Evolutionary conservation across 1,140 invertebrate species (phyloP), one percentile per base, ranked within the genome.

Genomic region (Oryzaephilus surinamensis): DNA sequence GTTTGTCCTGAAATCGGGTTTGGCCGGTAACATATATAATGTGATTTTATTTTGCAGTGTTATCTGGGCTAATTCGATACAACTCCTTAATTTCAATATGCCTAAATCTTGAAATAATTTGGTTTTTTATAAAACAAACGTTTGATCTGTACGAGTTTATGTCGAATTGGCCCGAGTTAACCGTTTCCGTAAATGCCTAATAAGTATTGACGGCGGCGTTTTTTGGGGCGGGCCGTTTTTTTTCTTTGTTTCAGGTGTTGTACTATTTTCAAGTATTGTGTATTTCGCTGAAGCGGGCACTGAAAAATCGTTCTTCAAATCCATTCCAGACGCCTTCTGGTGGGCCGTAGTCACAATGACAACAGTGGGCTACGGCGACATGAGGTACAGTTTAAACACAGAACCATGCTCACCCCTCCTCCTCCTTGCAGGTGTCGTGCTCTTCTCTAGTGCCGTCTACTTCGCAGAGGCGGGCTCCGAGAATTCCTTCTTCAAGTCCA

Each of bases 401-500:
- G 51, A 54, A 28, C 38, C 20, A 23, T 18, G 39, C 45, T 44
- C 27, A 45, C 45, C 46, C 36, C 31, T 46, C 26, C 41, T 51
- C 62, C 55, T 69, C 62, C 65, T 96, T 70, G 73, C 91, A 79
- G 92, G 90, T 74, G 96, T 99, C 73, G 92, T 98, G 66, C 88
- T 99, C 69, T 99, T 98, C 77, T 97, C 95, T 66, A 91, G 89
- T 61, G 82, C 95, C 60, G 92, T 98, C 61, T 99, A 96, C 81
- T 98, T 98, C 77, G 95, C 95, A 54, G 95, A 98, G 75, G 79
- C 91, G 62, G 87, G 96, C 68, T 89, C 82, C 67, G 83, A 85
- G 71, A 96, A 97, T 76, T 96, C 93, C 59, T 86, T 93, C 79
- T 99, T 98, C 81, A 94, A 94, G 77, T 95, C 90, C 69, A 97